phyloP scores from a whole-genome alignment of 2,797 vertebrate species.

The Naso thynnoides region DNA sequence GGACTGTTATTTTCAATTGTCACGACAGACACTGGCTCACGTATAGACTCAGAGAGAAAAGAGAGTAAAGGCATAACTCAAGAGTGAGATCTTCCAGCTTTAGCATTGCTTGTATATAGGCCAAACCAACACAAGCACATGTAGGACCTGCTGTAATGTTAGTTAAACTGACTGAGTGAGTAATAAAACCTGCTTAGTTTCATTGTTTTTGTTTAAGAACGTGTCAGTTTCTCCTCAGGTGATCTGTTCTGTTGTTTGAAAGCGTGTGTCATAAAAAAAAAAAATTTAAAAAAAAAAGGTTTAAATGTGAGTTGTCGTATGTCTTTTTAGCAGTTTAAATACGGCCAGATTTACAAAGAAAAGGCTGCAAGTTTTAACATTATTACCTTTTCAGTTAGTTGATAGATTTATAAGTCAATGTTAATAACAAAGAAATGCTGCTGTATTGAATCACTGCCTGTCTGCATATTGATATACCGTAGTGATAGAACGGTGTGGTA shows the following conservation, averaged over 20 bases:
- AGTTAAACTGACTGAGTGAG: slow-evolving; percentile 34
- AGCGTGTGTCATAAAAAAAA: no score
- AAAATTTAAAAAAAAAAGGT: not conserved
- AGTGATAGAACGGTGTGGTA: no score
- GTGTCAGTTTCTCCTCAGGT: slow-evolving; percentile 5
- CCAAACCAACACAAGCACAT: slow-evolving; percentile 22
- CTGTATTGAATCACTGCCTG: not conserved
- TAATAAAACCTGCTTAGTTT: slow-evolving; percentile 66
- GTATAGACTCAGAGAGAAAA: not conserved
- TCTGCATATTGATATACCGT: not conserved
- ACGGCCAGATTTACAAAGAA: no score
- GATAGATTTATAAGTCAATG: not conserved
- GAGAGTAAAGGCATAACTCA: slow-evolving; percentile 42
- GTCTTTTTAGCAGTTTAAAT: not conserved
- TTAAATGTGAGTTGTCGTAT: not conserved
- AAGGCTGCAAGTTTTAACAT: no score
- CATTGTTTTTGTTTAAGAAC: slow-evolving; percentile 47
- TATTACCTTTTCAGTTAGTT: not conserved
- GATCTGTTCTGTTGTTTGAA: slow-evolving; percentile 1
- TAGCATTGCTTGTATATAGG: slow-evolving; percentile 18
- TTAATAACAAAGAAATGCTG: not conserved
- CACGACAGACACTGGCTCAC: slow-evolving; percentile 54
- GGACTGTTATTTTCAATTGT: slow-evolving; percentile 54
- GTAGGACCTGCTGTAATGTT: slow-evolving; percentile 16
- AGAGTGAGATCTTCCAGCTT: slow-evolving; percentile 44